Evolutionary conservation across 2,113 vertebrate species (phyloP).

Genomic region (Cyrtonyx montezumae): DNA sequence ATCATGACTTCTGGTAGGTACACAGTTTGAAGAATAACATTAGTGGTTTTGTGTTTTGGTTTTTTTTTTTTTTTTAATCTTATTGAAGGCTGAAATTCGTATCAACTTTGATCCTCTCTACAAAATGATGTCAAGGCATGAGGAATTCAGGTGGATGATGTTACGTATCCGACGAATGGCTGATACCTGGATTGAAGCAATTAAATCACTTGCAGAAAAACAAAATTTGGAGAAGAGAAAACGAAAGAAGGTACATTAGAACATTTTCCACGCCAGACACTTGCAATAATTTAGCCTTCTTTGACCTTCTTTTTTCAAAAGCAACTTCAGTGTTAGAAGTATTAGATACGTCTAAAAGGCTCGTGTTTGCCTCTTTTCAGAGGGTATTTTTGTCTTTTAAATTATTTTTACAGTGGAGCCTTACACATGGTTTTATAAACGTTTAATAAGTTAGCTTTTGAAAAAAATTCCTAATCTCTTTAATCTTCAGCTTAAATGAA

Average conservation of each 20-base stretch:
- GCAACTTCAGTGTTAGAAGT: background rate
- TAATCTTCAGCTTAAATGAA: background rate
- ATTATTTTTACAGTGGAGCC: background rate
- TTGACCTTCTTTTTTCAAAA: background rate
- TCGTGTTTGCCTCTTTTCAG: background rate
- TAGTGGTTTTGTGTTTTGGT: background rate
- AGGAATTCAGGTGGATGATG: slow-evolving; percentile 99
- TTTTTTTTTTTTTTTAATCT: background rate
- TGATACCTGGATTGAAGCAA: slow-evolving; percentile 92
- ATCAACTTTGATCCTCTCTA: slow-evolving; percentile 93
- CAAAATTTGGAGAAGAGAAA: slow-evolving; percentile 91
- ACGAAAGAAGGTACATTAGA: slow-evolving; percentile 88
- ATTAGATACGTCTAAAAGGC: background rate
- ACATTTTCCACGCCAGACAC: background rate
- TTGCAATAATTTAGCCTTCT: background rate
- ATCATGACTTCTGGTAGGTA: background rate
- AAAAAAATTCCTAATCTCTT: background rate
- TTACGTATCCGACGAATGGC: slow-evolving; percentile 95
- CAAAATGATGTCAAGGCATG: slow-evolving; percentile 91
- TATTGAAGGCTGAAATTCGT: slow-evolving; percentile 87
- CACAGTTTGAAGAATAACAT: background rate
- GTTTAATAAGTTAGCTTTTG: fast-evolving
- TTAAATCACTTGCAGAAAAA: slow-evolving; percentile 91
- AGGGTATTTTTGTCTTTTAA: background rate
- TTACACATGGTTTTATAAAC: background rate